Base-by-base conservation (phyloP, 2,888 invertebrate species). In the Drosophila anomelani region DNA sequence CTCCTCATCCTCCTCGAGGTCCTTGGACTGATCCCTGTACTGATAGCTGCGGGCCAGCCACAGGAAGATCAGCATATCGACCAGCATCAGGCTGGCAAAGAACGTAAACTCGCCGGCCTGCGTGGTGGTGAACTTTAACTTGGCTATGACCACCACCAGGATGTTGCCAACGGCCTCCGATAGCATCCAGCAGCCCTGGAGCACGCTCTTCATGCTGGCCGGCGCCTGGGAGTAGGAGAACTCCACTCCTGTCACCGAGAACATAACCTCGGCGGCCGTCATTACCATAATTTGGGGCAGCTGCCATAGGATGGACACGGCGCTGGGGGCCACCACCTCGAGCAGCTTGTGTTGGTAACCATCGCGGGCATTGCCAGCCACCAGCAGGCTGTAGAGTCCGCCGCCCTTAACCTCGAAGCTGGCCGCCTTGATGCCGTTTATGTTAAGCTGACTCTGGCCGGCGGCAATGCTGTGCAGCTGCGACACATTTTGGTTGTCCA, bases 221-320 rank as follows among this genome's bases (percentile, higher is more conserved):
- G 99, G 98, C 0, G 99, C 97, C 94, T 97, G 98, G 0, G 98
- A 97, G 92, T 98, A 99, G 0, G 98, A 97, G 93, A 99, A 99
- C 91, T 98, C 97, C 26, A 99, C 93, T 0, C 99, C 99, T 0
- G 99, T 98, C 32, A 99, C 96, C 0, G 98, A 97, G 92, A 98
- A 98, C 95, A 99, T 96, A 46, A 99, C 96, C 93, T 99, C 99
- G 0, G 96, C 99, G 87, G 96, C 95, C 0, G 99, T 98, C 87
- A 99, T 96, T 17, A 98, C 94, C 55, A 98, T 93, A 91, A 98
- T 98, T 91, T 99, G 99, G 0, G 99, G 99, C 23, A 99, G 90
- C 86, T 98, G 95, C 93, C 93, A 93, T 6, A 97, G 91, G 89
- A 98, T 96, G 84, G 96, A 96, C 3, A 98, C 91, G 1, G 94